A percentile compares a stretch with the other conserved stretches of the same genome.
These are phyloP conservation scores for Larimichthys polyactis DNA, from an alignment of 2,113 vertebrate species.

Conservation along the genomic window DNA sequence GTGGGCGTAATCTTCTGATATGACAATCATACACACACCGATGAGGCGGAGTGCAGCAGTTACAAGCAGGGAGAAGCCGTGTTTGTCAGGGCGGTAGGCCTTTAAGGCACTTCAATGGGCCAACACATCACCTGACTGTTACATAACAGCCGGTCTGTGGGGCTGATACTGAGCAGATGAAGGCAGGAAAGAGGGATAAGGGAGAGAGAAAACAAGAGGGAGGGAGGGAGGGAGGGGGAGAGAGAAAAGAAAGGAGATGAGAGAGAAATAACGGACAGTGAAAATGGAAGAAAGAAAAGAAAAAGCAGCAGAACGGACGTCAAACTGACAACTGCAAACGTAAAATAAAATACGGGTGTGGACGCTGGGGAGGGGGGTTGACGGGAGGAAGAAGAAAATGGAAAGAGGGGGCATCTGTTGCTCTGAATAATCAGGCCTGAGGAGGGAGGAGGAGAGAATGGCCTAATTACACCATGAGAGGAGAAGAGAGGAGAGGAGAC, in stretches of 20 bases:
- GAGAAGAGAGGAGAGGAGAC: too few relatives aligned
- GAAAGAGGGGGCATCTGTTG: slow-evolving; percentile 57
- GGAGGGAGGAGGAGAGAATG: slow-evolving; percentile 37
- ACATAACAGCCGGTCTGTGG: slow-evolving; percentile 69
- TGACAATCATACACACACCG: neutral
- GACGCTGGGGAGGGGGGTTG: neutral
- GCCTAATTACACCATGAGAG: slow-evolving; percentile 53
- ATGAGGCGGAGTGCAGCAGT: neutral
- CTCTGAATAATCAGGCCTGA: slow-evolving; percentile 63
- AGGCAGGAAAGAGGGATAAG: slow-evolving; percentile 49
- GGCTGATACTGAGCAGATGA: slow-evolving; percentile 67
- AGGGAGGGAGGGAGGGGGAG: neutral
- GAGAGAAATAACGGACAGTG: neutral
- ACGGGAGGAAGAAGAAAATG: slow-evolving; percentile 19
- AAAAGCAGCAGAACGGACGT: neutral
- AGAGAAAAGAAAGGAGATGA: slow-evolving; percentile 18
- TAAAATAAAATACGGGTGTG: slow-evolving; percentile 29
- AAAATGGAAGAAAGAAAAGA: neutral
- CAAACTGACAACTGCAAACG: neutral
- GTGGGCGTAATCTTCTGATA: neutral
- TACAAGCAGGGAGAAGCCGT: neutral
- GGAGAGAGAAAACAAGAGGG: slow-evolving; percentile 20
- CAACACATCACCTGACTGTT: slow-evolving; percentile 77
- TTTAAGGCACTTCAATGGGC: slow-evolving; percentile 57
- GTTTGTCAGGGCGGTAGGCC: slow-evolving; percentile 37